Evolutionary conservation across 1,140 invertebrate genomes (phyloP).

Genomic region (Sycophila sp.): DNA sequence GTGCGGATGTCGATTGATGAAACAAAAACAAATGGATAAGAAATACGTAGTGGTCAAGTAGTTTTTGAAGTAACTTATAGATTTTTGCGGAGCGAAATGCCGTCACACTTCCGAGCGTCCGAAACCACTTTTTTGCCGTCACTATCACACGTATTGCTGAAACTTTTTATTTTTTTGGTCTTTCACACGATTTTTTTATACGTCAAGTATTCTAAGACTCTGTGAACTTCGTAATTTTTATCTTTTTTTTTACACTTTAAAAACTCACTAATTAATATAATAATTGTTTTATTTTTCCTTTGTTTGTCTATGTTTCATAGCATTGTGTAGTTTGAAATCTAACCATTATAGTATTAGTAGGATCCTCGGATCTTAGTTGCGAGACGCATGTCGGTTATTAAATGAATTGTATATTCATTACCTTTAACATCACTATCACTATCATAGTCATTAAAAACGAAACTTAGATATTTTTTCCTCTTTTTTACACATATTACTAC

Average conservation of each 20-base stretch:
- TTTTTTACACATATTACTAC: slow-evolving; percentile 30
- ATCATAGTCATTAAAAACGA: slow-evolving; percentile 34
- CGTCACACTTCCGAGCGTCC: slow-evolving; percentile 40
- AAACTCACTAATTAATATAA: slow-evolving; percentile 39
- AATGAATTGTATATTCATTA: slow-evolving; percentile 39
- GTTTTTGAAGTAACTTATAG: too few species aligned
- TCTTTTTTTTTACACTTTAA: slow-evolving; percentile 31
- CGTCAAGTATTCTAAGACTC: slow-evolving; percentile 23
- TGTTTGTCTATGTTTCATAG: slow-evolving; percentile 42
- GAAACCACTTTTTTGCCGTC: slow-evolving; percentile 37
- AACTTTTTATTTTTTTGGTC: slow-evolving; percentile 15
- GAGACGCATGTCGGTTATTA: slow-evolving; percentile 42
- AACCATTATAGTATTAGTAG: slow-evolving; percentile 43
- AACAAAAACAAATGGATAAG: background rate
- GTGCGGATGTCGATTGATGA: slow-evolving; percentile 16
- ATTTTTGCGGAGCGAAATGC: too few species aligned
- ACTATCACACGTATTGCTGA: background rate
- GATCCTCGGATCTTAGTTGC: slow-evolving; percentile 41
- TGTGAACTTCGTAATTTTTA: slow-evolving; percentile 26
- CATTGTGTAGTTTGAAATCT: slow-evolving; percentile 42
- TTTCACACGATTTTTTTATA: slow-evolving; percentile 28
- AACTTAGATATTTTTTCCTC: slow-evolving; percentile 17
- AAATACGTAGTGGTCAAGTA: too few species aligned
- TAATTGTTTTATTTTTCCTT: slow-evolving; percentile 39
- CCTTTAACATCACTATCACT: slow-evolving; percentile 36